Evolutionary conservation across 2,888 invertebrate species (phyloP), one percentile per base, ranked within the genome.

Genomic region (Lasioglossum lativentre): DNA sequence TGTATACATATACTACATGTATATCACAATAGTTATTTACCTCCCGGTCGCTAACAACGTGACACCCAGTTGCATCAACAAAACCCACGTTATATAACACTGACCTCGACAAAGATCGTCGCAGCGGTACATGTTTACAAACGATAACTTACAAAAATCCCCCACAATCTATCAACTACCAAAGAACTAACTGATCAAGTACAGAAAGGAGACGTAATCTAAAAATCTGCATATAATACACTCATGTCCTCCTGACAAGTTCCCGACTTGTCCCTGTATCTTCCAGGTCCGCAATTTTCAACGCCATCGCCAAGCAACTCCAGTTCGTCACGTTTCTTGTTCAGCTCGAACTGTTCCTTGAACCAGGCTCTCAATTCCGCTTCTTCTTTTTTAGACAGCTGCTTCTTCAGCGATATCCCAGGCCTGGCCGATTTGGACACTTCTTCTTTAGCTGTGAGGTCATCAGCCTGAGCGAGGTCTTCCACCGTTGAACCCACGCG

Each of bases 271-370:
- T 98, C 97, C 52, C 97, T 96, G 89, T 96, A 96, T 91, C 97
- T 96, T 74, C 96, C 97, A 0, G 97, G 97, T 30, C 97, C 97
- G 94, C 98, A 98, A 93, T 97, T 97, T 92, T 97, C 97, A 76
- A 96, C 96, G 27, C 93, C 95, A 34, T 97, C 97, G 0, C 97
- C 97, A 34, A 97, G 91, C 71, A 97, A 95, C 91, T 96, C 96
- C 92, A 96, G 95, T 88, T 96, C 95, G 89, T 95, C 91, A 0
- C 75, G 78, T 34, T 80, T 85, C 19, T 66, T 70, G 16, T 71
- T 34, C 34, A 86, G 52, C 52, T 90, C 86, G 30, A 88, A 86
- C 23, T 76, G 78, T 45, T 86, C 83, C 12, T 40, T 70, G 3
- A 75, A 71, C n/a, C 63, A 12, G 16, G 12, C 56, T n/a, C 56